Evolutionary conservation across 1,140 invertebrate genomes (phyloP), one percentile per base, ranked within the genome.

Genomic region (Parasteatoda tepidariorum): DNA sequence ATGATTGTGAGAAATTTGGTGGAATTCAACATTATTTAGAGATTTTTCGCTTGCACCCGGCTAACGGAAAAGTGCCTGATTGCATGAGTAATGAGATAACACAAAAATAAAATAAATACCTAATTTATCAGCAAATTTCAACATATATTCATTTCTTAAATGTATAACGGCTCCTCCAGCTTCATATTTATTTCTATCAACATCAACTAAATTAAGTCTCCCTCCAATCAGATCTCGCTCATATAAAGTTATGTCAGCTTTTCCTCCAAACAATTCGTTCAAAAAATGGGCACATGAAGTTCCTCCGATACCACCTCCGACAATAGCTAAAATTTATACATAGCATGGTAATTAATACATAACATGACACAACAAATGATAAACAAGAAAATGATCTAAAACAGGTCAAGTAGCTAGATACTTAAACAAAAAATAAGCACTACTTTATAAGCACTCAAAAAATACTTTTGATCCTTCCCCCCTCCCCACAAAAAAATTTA

Each of bases 251-350:
- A 91, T 88, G 84, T 92, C 90, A 75, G 92, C 90, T 28, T 90
- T 87, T 2, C 89, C 85, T 48, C 89, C 85, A 85, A 92, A 91
- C 74, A 92, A 86, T 86, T 92, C 87, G 22, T 89, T 88, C 3
- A 93, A 85, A 86, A 91, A 93, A 87, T 92, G 91, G 0, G 92
- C 91, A 26, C 91, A 87, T 9, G 92, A 90, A 3, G 92, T 91
- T 54, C 93, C 92, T 82, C 92, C 91, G 64, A 93, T 91, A 13
- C 93, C 93, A 59, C 90, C 92, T 31, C 93, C 93, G 86, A 93
- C 89, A 55, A 93, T 90, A 26, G 91, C 92, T 92, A 33, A 9
- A 61, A 55, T 31, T 33, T n/a, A n/a, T n/a, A n/a, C n/a, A n/a
- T n/a, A n/a, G n/a, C n/a, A n/a, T n/a, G n/a, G n/a, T n/a, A n/a